Evolutionary conservation across 2,797 vertebrate species (phyloP), one percentile per base, ranked within the genome.

Genomic region (Zenarchopterus dispar): DNA sequence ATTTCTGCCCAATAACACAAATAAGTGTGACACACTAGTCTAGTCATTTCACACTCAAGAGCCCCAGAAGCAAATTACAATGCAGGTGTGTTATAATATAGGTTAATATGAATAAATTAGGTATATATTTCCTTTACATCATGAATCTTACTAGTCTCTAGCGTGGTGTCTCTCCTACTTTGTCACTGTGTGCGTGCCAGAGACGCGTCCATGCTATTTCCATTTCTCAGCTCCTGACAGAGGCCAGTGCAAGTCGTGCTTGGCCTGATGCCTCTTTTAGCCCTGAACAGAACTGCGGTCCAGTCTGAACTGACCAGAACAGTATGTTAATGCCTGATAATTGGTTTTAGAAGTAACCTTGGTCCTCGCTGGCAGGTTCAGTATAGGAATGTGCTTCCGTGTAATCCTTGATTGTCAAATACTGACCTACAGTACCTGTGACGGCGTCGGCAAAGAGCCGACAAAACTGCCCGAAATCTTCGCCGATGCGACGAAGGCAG

Each of bases 341-440:
- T 52, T 61, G 31, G 15, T 58, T 70, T 13, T 62, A 46, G 15
- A 50, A 71, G 62, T 24, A 23, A 78, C 60, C 59, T 75, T 66
- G 73, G 75, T 73, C 73, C 74, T 77, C 48, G 21, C 57, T 73
- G 86, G 83, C 84, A 87, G 82, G 63, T 85, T 67, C 81, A 54
- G 70, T 70, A 52, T 43, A 73, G 73, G 56, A 84, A 84, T 90
- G 90, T 92, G 88, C 85, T 90, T 88, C 42, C 86, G 70, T 82
- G 70, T 84, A 73, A 67, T 80, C 68, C 67, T 85, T 93, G 90
- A 92, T 92, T 92, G 90, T 92, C 91, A 26, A 87, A 90, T 80
- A 87, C 75, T 62, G 70, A 73, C 75, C 66, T 72, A 71, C 36
- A 39, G 36, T 39, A 16, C 59, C 45, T 2, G 53, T 67, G 84